A percentile compares a stretch with the other conserved stretches of the same genome.
Conservation (phyloP, 2,888 invertebrate genomes). For the Drosophila imparisetae region DNA sequence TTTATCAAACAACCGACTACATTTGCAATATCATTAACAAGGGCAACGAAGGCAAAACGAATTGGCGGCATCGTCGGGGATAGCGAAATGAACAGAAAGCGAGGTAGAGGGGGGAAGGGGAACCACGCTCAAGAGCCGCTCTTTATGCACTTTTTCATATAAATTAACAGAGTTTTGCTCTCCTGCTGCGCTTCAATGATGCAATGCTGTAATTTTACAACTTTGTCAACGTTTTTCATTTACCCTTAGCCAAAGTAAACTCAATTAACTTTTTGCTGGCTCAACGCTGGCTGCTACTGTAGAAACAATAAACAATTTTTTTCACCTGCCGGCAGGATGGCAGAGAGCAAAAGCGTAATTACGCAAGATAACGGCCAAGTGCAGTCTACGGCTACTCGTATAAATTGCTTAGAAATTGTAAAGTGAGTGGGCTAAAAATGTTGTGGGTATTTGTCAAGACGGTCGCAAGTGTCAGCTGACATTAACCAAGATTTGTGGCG, state of each 20-base stretch:
- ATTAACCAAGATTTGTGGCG: slow-evolving; percentile 80
- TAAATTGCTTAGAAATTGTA: slow-evolving; percentile 78
- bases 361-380: slow-evolving; percentile 77
- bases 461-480: slow-evolving; percentile 63
- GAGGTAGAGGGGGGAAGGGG: too few relatives aligned
- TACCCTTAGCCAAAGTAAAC: slow-evolving; percentile 74
- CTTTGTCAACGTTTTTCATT: slow-evolving; percentile 74
- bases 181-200: slow-evolving; percentile 33
- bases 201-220: slow-evolving; percentile 68
- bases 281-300: slow-evolving; percentile 37
- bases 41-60: slow-evolving; percentile 40
- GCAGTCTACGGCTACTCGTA: slow-evolving; percentile 58
- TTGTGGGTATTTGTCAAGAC: slow-evolving; percentile 72
- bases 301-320: slow-evolving; percentile 76
- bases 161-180: slow-evolving; percentile 66
- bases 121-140: slow-evolving; percentile 29
- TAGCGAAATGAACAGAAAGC: slow-evolving; percentile 5
- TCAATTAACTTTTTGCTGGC: slow-evolving; percentile 79
- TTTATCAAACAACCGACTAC: slow-evolving; percentile 59
- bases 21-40: slow-evolving; percentile 69
- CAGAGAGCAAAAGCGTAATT: slow-evolving; percentile 62
- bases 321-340: slow-evolving; percentile 36
- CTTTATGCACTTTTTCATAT: slow-evolving; percentile 67
- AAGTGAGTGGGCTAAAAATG: slow-evolving; percentile 57
- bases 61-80: slow-evolving; percentile 42